phyloP scores from a whole-genome alignment of 1,140 invertebrate genomes.

The Drosophila guanche region DNA sequence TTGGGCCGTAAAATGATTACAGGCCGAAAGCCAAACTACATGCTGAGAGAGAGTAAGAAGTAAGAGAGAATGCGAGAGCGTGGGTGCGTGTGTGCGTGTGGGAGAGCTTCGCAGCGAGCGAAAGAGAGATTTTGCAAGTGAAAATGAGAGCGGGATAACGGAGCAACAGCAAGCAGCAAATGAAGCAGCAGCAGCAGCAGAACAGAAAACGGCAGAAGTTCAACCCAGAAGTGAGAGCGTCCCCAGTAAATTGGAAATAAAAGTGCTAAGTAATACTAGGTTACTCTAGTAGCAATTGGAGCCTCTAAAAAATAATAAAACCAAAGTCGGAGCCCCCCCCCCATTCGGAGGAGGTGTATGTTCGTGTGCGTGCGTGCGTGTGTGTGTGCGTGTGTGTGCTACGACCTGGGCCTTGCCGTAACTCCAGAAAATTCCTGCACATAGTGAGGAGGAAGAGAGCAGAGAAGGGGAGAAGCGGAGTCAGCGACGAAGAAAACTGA shows the following conservation, averaged over 20 bases:
- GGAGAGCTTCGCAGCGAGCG: constrained; percentile 35
- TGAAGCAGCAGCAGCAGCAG: constrained; percentile 19
- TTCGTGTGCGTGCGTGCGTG: constrained; percentile 34
- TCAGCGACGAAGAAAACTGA: constrained; percentile 6
- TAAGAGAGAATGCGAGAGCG: constrained; percentile 9
- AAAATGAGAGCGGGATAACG: constrained; percentile 2
- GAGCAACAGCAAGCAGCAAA: constrained; percentile 41
- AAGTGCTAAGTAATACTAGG: constrained; percentile 7
- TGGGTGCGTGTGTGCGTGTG: constrained; percentile 11
- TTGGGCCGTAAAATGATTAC: constrained; percentile 77
- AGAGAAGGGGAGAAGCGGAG: neutral
- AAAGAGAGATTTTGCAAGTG: constrained; percentile 31
- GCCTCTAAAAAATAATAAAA: neutral
- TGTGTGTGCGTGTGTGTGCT: constrained; percentile 22
- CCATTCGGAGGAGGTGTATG: no score
- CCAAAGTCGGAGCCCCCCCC: constrained; percentile 1
- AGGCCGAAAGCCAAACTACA: constrained; percentile 69
- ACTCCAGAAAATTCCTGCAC: constrained; percentile 33
- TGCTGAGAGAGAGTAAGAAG: constrained; percentile 7
- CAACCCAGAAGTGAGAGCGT: no score
- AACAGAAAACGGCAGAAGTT: constrained; percentile 10
- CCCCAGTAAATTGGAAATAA: constrained; percentile 1
- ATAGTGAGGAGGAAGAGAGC: constrained; percentile 1
- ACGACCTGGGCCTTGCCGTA: constrained; percentile 21
- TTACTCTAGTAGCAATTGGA: neutral